Base-by-base conservation (phyloP, 2,113 vertebrate genomes). In the Laterallus jamaicensis region DNA sequence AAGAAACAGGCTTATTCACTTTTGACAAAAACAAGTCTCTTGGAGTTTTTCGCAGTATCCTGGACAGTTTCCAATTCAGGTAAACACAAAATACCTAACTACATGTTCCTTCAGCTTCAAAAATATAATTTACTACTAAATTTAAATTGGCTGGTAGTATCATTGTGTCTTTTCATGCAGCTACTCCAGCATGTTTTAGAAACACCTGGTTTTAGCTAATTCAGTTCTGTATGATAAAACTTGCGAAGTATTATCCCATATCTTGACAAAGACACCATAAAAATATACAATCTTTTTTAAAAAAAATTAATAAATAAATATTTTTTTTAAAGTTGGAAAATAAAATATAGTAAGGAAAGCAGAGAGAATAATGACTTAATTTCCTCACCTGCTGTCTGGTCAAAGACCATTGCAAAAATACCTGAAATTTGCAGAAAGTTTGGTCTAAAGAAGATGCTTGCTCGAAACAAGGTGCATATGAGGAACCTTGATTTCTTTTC, bases 271-370 rank as follows among this genome's bases (percentile, higher is more conserved):
- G 6, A 11, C 31, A 40, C 8, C 5, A 39, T 21, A 50, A 86
- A 60, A 86, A 63, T 13, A 0, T 2, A n/a, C 44, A 19, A 5
- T 18, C 0, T 50, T 26, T 37, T 50, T 63, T 35, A n/a, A n/a
- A n/a, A n/a, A n/a, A n/a, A n/a, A n/a, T n/a, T n/a, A n/a, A n/a
- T 35, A 35, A 35, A 35, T 35, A 35, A 35, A 35, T 35, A 35
- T 37, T 50, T 63, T 29, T 54, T 69, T 42, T 15, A 7, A 44
- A 12, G 7, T 32, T 18, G 7, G 15, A 75, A 80, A 77, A 78
- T 26, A n/a, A 79, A 86, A 69, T 17, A 60, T 2, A 20, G 3
- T 15, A 88, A 70, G 14, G 31, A 83, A 88, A 83, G n/a, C 4
- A 71, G 28, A 62, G 17, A 77, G 3, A 83, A 55, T 11, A 68